Base-by-base conservation (phyloP, 2,797 vertebrate species). In the Myripristis murdjan region DNA sequence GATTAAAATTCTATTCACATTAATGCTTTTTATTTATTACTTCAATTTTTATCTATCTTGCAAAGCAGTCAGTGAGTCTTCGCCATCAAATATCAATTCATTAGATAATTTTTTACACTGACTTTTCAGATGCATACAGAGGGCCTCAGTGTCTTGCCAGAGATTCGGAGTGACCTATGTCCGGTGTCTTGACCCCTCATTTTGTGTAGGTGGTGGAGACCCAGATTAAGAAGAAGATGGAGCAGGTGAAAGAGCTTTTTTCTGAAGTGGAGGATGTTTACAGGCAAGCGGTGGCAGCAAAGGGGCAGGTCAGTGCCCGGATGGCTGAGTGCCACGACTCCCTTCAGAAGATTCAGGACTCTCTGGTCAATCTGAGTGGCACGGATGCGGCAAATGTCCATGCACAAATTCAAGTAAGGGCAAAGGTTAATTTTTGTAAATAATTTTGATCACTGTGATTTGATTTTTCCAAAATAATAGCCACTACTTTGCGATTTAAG, bases 191-290 rank as follows among this genome's bases (percentile, higher is more conserved):
- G 2, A 22, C 39, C 64, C 1, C 3, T 39, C 35, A 15, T 47
- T 26, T 60, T 41, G 3, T 59, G 4, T 39, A 95, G 95, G 91
- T 95, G 66, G 85, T 88, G 35, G 92, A 87, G 84, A 91, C 84
- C 16, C 92, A 94, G 70, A 79, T 93, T 64, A 92, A 75, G 46
- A 93, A 91, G 67, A 92, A 79, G 80, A 77, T 92, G 58, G 85
- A 80, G 53, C 83, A 93, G 76, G 85, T 95, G 67, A 91, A 87
- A 75, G 90, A 93, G 64, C 79, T 95, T 0, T 74, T 89, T 52
- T 75, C 73, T 31, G 92, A 93, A 46, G 83, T 89, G 4, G 87
- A 84, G 56, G 91, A 92, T 0, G 75, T 93, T 60, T 92, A 87
- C 61, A 81, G 58, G 70, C 87, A 92, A 67, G 78, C 79, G 70